Evolutionary conservation across 53 echinoderm and acorn worm genomes (phyloP), one percentile per base, ranked within the genome.

Genomic region (Echinarachnius parma): DNA sequence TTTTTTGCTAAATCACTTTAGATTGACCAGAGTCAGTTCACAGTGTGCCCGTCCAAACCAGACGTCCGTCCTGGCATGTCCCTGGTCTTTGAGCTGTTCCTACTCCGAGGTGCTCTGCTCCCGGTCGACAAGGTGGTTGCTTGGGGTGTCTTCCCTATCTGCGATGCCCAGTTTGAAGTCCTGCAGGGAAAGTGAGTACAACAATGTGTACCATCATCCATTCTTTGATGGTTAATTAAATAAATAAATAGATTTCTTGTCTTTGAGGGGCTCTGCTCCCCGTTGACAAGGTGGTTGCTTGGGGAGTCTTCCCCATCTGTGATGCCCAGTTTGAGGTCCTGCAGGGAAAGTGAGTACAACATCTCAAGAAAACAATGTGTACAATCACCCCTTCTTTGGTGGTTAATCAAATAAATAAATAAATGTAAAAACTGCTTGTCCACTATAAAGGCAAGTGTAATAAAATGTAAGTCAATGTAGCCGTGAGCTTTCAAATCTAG

Each of bases 101-200:
- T 95, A 16, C 79, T 91, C 0, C 70, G 95, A 19, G 95, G 95
- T 1, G 84, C 95, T 28, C 82, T 95, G 22, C 85, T 95, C 2
- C 95, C 95, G 0, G 85, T 95, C 9, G 95, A 95, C 60, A 95
- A 95, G 61, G 95, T 95, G 68, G 95, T 95, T 13, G 87, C 90
- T 8, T 95, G 95, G 95, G 90, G 95, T n/a, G 85, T 91, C 36
- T 95, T 95, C 66, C 95, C 95, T 9, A 87, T 95, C 76, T 95
- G 95, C 64, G 95, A 95, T 65, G 95, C 75, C 15, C 95, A 95
- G 84, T 95, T 95, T 57, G 84, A 90, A 33, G 78, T 95, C 34
- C 83, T 95, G 21, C 90, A 95, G 53, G 95, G 95, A 87, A 90
- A 87, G 95, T 95, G 75, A 86, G 90, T 83, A 2, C 11, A 39